Conservation (phyloP, 37 sponge, comb jelly and placozoan genomes). For the Mnemiopsis leidyi region DNA sequence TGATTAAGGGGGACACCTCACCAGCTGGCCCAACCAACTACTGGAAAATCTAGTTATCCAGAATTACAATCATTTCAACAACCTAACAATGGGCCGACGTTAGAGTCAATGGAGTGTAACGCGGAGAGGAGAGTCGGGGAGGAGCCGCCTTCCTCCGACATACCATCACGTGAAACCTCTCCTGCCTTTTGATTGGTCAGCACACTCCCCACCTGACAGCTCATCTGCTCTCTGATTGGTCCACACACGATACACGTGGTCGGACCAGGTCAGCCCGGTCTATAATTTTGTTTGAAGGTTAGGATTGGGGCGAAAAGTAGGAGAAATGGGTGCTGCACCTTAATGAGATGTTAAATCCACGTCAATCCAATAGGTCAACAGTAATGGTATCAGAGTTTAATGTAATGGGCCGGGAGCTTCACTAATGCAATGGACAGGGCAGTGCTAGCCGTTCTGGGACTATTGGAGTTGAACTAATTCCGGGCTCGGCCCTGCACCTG, state of each 20-base stretch:
- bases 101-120: neutral
- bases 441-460: neutral
- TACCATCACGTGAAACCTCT: neutral
- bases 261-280: neutral
- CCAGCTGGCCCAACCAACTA: neutral
- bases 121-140: neutral
- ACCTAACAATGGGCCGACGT: neutral
- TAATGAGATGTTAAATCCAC: neutral
- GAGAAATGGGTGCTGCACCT: neutral
- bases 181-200: no score
- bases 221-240: neutral
- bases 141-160: neutral
- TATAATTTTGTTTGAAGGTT: neutral
- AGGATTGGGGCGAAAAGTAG: neutral
- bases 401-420: neutral
- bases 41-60: neutral
- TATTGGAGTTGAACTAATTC: neutral
- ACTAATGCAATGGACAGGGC: neutral
- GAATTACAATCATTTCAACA: neutral
- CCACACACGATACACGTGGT: neutral
- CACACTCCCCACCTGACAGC: no score
- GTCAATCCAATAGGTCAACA: neutral
- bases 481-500: neutral
- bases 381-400: neutral
- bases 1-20: neutral